Base-by-base conservation (phyloP, 1,140 invertebrate species). In the Ectropis grisescens region DNA sequence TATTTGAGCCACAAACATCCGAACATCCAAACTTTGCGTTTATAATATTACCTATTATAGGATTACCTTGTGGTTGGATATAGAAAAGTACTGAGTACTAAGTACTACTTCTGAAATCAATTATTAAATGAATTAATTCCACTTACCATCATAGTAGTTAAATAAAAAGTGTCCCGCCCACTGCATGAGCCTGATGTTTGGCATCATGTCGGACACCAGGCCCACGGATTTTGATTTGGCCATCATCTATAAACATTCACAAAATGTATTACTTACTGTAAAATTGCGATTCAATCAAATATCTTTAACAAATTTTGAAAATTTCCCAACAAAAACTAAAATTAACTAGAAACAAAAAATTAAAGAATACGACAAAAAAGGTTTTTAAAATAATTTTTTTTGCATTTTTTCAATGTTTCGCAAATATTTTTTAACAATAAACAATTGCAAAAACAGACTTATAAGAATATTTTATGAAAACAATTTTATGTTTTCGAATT, bases 141-240 rank as follows among this genome's bases (percentile, higher is more conserved):
- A 4, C 30, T 56, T 54, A 83, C 85, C 85, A 15, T 85, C 82
- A 41, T 91, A 86, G 56, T 93, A 93, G 66, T 91, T 91, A 58
- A 93, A 89, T 65, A 93, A 83, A 53, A 91, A 93, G 42, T 92
- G 89, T 8, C 91, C 91, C 6, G 85, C 85, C 5, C 84, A 74
- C 66, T 92, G 89, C 88, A 93, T 92, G 19, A 93, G 58, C 45
- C 86, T 85, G 47, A 94, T 92, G 45, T 93, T 92, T 13, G 91
- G 91, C 88, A 92, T 88, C 39, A 93, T 75, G 66, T 93, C 91
- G 52, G 90, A 88, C 76, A 93, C 91, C 16, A 94, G 87, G 68
- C 91, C 91, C 30, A 71, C 67, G 0, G 67, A 58, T 47, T 83
- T 82, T 29, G 56, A 59, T 55, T 82, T 81, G 26, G 53, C 69